Base-by-base conservation (phyloP, 2,888 invertebrate species). In the Timandra comae region DNA sequence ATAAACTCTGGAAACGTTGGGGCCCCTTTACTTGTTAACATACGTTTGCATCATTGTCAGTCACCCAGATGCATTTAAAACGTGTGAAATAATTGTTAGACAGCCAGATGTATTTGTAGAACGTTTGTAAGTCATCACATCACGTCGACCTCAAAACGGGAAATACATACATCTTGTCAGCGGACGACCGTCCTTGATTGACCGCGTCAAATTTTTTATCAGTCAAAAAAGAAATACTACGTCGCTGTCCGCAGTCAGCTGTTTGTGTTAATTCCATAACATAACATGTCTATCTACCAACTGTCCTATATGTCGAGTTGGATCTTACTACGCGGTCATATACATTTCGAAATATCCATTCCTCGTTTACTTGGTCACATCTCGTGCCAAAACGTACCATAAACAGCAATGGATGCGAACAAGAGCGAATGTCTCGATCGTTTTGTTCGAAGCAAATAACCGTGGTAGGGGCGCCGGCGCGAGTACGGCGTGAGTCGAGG, bases 401-500 rank as follows among this genome's bases (percentile, higher is more conserved):
- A 37, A 50, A 43, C 33, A 52, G 78, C 73, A 67, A 73, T 76
- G 78, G 56, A 74, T 49, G 40, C 42, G 48, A 59, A 30, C 38
- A 13, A 35, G 42, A 23, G 26, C 31, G 37, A 38, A 37, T 32
- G 35, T 45, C 28, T 35, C 31, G 42, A 39, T 40, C 51, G 45
- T 33, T 40, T 45, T 49, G 50, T 52, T 49, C 54, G 48, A 57
- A 55, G 52, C 46, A 61, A 63, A 59, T 53, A 63, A 66, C 53
- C 67, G 56, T 62, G 55, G 74, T 77, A 76, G 56, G 16, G 16
- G 16, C n/a, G n/a, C n/a, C 57, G 69, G 67, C 48, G 60, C 68
- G 73, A 78, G 75, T 74, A 80, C 77, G 69, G 74, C 78, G 77
- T 73, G 78, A 77, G 77, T 67, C 82, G 84, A 84, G 84, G 85